Evolutionary conservation across 2,888 invertebrate genomes (phyloP).

Genomic region (Cabera pusaria): DNA sequence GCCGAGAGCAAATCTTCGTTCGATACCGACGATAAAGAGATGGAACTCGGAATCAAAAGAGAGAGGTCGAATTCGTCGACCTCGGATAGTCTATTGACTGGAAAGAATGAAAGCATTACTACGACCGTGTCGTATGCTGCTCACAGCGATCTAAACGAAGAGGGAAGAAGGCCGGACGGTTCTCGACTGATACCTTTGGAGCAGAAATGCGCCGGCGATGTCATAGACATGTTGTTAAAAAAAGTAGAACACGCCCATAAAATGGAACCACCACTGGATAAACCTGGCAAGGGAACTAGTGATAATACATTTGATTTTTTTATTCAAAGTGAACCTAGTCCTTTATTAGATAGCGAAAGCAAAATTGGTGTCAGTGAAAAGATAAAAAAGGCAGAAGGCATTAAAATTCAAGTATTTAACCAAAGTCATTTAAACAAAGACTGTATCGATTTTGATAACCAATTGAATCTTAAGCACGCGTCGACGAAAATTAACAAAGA

Average conservation of each 20-base stretch:
- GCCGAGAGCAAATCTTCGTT: conserved; percentile 28
- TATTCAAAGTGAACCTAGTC: conserved; percentile 45
- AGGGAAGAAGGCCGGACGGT: conserved; percentile 19
- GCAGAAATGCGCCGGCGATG: conserved; percentile 46
- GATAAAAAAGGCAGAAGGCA: conserved; percentile 22
- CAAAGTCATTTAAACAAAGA: conserved; percentile 44
- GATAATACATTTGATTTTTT: conserved; percentile 44
- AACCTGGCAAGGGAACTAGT: conserved; percentile 36
- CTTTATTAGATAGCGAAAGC: conserved; percentile 41
- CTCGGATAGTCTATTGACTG: conserved; percentile 28
- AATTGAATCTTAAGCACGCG: conserved; percentile 48
- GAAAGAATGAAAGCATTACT: conserved; percentile 33
- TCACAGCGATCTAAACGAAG: conserved; percentile 19
- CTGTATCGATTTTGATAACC: conserved; percentile 48
- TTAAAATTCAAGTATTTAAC: conserved; percentile 23
- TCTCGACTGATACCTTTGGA: conserved; percentile 31
- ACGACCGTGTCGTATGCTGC: conserved; percentile 38
- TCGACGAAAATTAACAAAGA: conserved; percentile 54
- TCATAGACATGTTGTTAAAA: conserved; percentile 47
- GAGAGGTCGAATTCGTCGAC: conserved; percentile 24
- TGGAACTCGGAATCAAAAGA: conserved; percentile 25
- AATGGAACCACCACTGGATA: conserved; percentile 46
- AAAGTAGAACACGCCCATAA: conserved; percentile 47
- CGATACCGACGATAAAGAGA: conserved; percentile 28
- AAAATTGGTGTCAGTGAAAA: conserved; percentile 33